Evolutionary conservation across 2,113 vertebrate genomes (phyloP).

Genomic region (Tachysurus vachellii): DNA sequence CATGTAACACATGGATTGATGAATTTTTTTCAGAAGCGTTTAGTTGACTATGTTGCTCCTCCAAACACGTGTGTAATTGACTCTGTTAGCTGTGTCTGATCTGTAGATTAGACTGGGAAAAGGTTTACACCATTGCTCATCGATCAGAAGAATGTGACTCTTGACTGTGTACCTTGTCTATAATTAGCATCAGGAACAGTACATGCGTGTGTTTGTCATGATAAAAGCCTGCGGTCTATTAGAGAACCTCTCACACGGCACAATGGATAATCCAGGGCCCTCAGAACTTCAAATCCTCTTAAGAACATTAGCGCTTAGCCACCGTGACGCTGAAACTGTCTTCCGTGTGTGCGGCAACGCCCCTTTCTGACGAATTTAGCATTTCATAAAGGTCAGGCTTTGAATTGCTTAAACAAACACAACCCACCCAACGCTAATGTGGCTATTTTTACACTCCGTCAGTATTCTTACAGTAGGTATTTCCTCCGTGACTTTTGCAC

Average conservation of each 20-base stretch:
- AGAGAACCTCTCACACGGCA: not conserved
- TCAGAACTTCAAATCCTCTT: not conserved
- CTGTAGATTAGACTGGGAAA: too few relatives aligned
- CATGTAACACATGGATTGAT: too few relatives aligned
- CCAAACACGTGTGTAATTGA: too few relatives aligned
- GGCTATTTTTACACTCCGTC: not conserved
- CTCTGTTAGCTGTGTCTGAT: too few relatives aligned
- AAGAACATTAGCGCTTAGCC: not conserved
- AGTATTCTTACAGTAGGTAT: not conserved
- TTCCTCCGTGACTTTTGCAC: not conserved
- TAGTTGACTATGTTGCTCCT: too few relatives aligned
- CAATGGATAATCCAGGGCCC: not conserved
- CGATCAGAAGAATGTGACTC: not conserved
- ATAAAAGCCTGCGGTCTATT: not conserved
- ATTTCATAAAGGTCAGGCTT: conserved; percentile 45
- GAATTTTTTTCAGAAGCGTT: too few relatives aligned
- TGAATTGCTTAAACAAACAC: conserved; percentile 14
- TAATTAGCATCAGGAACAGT: not conserved
- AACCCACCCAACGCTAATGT: not conserved
- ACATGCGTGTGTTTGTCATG: too few relatives aligned
- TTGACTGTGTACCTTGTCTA: not conserved
- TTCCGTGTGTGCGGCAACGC: not conserved
- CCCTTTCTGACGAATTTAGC: not conserved
- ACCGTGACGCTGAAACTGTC: conserved; percentile 15
- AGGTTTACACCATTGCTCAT: not conserved